Evolutionary conservation across 2,113 vertebrate genomes (phyloP).

Genomic region (western clawed frog (Xenopus tropicalis)): UCB_Xtro_10.0 CM004443.2:181911501-181912000

Average conservation of each 20-base stretch:
- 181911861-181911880: constrained; percentile 48
- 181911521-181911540: too few relatives aligned
- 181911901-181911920: constrained; percentile 85
- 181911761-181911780: constrained; percentile 37
- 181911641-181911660: too few relatives aligned
- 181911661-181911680: too few relatives aligned
- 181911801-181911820: constrained; percentile 50
- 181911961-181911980: constrained; percentile 92
- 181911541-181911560: too few relatives aligned
- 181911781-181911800: constrained; percentile 31
- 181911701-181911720: too few relatives aligned
- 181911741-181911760: constrained; percentile 1
- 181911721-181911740: background rate
- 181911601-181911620: too few relatives aligned
- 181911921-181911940: constrained; percentile 93
- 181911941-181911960: constrained; percentile 96
- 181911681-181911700: too few relatives aligned
- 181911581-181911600: too few relatives aligned
- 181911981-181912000: constrained; percentile 95
- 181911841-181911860: constrained; percentile 35
- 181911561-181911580: too few relatives aligned
- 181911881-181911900: constrained; percentile 41
- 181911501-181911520: too few relatives aligned
- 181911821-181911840: constrained; percentile 47
- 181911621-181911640: too few relatives aligned